Percentiles rank a stretch among this genome's conserved stretches.
phyloP scores from a whole-genome alignment of 2,797 vertebrate genomes.

The Nothura maculosa region DNA sequence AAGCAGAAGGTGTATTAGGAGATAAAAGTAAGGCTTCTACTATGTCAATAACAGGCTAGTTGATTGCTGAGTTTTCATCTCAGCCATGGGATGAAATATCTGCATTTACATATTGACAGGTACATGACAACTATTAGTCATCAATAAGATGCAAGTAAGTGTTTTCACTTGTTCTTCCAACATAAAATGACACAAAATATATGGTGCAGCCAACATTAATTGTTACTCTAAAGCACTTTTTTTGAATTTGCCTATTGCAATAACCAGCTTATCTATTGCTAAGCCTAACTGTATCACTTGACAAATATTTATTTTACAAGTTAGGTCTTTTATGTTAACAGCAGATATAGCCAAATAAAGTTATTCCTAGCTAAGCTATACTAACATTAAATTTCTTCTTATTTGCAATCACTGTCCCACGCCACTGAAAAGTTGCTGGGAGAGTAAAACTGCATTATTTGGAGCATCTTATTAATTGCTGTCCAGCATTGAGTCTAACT shows the following conservation, averaged over 20 bases:
- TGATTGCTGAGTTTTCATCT: neutral
- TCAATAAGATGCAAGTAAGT: neutral
- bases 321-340: neutral
- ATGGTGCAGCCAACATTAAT: neutral
- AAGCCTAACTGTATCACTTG: neutral
- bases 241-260: neutral
- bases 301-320: neutral
- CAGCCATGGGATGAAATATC: neutral
- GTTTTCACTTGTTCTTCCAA: neutral
- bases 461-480: neutral
- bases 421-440: neutral
- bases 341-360: neutral
- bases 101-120: neutral
- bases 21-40: neutral
- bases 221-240: neutral
- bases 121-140: neutral
- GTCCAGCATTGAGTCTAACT: neutral
- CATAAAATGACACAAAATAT: neutral
- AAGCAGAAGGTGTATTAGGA: neutral
- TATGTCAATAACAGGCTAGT: accelerated
- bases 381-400: neutral
- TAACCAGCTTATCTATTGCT: neutral
- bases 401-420: neutral
- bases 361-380: neutral
- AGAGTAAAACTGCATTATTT: neutral